Percentiles rank a stretch among this genome's conserved stretches.
Conservation (phyloP, 2,113 vertebrate genomes). For the Carassius auratus region DNA sequence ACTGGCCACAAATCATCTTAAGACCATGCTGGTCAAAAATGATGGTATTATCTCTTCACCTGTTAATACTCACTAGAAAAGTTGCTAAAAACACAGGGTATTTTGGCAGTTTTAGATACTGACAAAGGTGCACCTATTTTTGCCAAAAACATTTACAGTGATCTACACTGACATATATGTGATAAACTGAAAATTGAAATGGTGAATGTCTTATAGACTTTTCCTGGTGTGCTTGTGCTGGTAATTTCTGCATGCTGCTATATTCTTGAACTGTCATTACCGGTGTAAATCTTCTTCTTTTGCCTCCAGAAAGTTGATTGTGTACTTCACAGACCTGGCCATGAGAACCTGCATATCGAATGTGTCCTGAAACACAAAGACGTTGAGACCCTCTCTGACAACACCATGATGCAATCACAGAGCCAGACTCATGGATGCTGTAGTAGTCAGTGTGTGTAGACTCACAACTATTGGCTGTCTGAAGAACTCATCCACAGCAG, state of each 20-base stretch:
- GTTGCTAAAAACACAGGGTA: neutral
- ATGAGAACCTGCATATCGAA: constrained; percentile 82
- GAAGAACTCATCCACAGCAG: constrained; percentile 78
- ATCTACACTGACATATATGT: neutral
- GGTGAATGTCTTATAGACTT: neutral
- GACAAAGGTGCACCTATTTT: neutral
- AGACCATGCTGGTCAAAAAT: too few species aligned
- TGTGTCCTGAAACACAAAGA: constrained; percentile 70
- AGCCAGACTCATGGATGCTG: neutral
- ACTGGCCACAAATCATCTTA: too few species aligned
- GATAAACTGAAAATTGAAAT: neutral
- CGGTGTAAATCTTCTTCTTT: constrained; percentile 77
- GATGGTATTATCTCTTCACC: too few species aligned
- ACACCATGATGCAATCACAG: neutral
- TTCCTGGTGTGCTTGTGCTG: neutral
- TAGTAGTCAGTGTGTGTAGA: neutral
- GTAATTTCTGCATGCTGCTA: neutral
- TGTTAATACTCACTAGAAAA: neutral
- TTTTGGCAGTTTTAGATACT: neutral
- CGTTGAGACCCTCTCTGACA: neutral
- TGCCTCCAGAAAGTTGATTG: constrained; percentile 77
- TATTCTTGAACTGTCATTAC: constrained; percentile 19
- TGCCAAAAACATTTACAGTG: neutral
- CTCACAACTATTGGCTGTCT: constrained; percentile 78
- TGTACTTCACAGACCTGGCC: constrained; percentile 79